Conservation (phyloP, 2,113 vertebrate genomes). For the Microcebus tavaratra region DNA sequence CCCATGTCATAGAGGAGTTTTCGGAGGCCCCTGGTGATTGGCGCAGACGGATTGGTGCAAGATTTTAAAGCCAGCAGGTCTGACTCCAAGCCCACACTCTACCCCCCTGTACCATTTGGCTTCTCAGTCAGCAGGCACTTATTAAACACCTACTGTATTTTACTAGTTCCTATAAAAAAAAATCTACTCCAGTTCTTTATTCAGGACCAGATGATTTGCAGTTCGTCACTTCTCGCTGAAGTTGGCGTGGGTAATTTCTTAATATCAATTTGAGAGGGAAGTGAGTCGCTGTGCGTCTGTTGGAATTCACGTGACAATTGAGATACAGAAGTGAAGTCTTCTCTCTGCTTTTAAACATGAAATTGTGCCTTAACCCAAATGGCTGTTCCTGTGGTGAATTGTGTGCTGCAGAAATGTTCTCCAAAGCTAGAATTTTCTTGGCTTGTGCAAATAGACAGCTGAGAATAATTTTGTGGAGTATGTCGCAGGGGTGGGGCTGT, state of each 20-base stretch:
- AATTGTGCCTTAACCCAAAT: conserved; percentile 10
- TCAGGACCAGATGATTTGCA: not conserved
- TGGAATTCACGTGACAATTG: conserved; percentile 13
- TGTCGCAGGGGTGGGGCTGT: not conserved
- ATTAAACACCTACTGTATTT: not conserved
- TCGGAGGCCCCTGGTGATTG: not conserved
- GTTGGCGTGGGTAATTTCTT: not conserved
- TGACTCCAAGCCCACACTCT: not conserved
- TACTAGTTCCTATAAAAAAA: not conserved
- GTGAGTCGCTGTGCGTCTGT: not conserved
- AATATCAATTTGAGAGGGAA: not conserved
- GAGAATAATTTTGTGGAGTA: conserved; percentile 36
- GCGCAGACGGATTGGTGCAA: not conserved
- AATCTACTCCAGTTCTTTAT: not conserved
- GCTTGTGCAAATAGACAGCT: not conserved
- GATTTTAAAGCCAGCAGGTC: not conserved
- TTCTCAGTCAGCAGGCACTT: not conserved
- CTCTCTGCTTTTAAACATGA: conserved; percentile 23
- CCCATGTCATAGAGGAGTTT: not conserved
- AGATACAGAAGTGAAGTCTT: conserved; percentile 31
- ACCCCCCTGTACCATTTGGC: not conserved
- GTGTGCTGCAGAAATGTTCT: not conserved
- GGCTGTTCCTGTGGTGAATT: not conserved
- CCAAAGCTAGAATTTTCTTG: conserved; percentile 3
- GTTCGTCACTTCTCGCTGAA: not conserved